Evolutionary conservation across 2,888 invertebrate species (phyloP), one percentile per base, ranked within the genome.

Genomic region (Pristionchus mayeri): DNA sequence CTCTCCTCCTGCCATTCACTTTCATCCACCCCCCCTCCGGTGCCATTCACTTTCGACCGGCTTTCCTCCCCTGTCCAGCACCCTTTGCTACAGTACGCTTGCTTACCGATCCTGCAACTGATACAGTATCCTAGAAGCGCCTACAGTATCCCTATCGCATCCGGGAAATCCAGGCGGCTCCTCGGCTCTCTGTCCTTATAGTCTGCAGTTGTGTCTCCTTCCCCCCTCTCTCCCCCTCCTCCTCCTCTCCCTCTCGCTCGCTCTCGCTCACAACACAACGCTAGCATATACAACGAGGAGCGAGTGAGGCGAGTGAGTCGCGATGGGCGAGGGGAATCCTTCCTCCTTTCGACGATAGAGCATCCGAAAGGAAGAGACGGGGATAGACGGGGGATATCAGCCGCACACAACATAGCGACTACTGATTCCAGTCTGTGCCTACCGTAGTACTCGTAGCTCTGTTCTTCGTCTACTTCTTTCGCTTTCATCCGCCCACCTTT

Each of bases 211-310:
- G 80, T 54, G 48, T 71, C 71, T 71, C 24, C 57, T 40, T 27
- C n/a, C 16, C 30, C 48, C 21, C 24, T 57, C 34, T 18, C 37
- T 30, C 27, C 54, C n/a, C 71, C n/a, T 37, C 2, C 78, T 52
- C 34, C 27, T 21, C 30, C 67, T 34, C 27, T 21, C 30, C 40
- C 40, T 57, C 57, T 40, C 52, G 13, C 24, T 52, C 76, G 37
- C 40, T 18, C n/a, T n/a, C 79, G 34, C 24, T 57, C 57, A 44
- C 50, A 54, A 37, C 37, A 40, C 48, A 54, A 37, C 54, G 71
- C 71, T 40, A 71, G 71, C 71, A 71, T 71, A 71, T 71, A 71
- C 71, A 71, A 44, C 71, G 76, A 76, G 76, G 30, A 18, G 3
- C 24, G 63, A 27, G 34, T 27, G 63, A 30, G 34, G 63, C n/a